phyloP scores from a whole-genome alignment of 1,140 invertebrate genomes.

The Holotrichia oblita region DNA sequence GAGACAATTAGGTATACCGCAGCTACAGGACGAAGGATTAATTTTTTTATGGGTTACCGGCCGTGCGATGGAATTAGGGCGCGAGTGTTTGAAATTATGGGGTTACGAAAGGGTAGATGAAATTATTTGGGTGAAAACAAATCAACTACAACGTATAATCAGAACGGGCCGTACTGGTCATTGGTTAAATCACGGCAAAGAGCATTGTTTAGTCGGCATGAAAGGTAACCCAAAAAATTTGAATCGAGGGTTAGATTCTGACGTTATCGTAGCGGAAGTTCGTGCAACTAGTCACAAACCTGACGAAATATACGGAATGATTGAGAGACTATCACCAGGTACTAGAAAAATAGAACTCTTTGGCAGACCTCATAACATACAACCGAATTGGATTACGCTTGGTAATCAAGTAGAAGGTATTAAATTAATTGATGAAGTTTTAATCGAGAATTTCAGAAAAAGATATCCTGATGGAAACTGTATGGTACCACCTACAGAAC shows the following conservation, averaged over 20 bases:
- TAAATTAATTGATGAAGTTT: constrained; percentile 89
- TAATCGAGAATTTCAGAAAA: constrained; percentile 89
- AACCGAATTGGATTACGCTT: constrained; percentile 97
- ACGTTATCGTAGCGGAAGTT: constrained; percentile 98
- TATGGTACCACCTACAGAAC: constrained; percentile 69
- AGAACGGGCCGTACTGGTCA: constrained; percentile 95
- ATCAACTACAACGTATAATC: constrained; percentile 97
- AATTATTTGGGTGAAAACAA: constrained; percentile 99
- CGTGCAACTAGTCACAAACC: constrained; percentile 97
- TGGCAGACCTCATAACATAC: constrained; percentile 96
- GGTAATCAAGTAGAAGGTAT: constrained; percentile 97
- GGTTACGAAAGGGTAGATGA: constrained; percentile 97
- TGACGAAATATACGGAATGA: constrained; percentile 97
- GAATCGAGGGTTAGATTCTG: constrained; percentile 94
- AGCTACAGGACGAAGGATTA: constrained; percentile 93
- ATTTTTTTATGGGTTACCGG: constrained; percentile 99
- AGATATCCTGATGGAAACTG: constrained; percentile 94
- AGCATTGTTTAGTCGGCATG: constrained; percentile 97
- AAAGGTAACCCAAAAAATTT: constrained; percentile 93
- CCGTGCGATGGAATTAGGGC: constrained; percentile 95
- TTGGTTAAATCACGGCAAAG: constrained; percentile 99
- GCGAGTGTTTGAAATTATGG: constrained; percentile 92
- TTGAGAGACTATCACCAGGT: constrained; percentile 86
- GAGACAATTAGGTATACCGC: constrained; percentile 89
- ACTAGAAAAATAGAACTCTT: constrained; percentile 98